Evolutionary conservation across 2,888 invertebrate genomes (phyloP).

Genomic region (Cremastinae sp.): DNA sequence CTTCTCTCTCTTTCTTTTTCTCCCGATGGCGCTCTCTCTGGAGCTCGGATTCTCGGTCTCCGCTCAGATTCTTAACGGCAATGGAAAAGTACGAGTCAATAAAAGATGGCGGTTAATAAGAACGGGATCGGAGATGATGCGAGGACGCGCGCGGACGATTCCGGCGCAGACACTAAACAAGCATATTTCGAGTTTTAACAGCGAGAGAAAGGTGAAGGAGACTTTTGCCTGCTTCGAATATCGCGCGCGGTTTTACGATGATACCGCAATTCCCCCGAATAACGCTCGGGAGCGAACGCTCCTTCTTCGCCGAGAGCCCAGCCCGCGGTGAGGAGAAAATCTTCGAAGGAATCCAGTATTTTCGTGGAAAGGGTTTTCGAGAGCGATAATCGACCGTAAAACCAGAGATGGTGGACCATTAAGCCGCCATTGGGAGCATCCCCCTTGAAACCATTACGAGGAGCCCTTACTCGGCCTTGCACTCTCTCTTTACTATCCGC

Average conservation of each 20-base stretch:
- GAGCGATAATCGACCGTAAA: conserved; percentile 79
- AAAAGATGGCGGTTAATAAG: too few relatives aligned
- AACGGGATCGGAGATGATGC: too few relatives aligned
- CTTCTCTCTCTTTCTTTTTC: conserved; percentile 13
- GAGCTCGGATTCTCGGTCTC: too few relatives aligned
- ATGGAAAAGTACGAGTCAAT: too few relatives aligned
- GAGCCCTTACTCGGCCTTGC: conserved; percentile 2
- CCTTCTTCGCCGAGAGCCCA: too few relatives aligned
- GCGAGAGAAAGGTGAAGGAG: conserved; percentile 34
- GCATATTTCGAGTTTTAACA: conserved; percentile 29
- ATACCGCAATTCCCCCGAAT: conserved; percentile 77
- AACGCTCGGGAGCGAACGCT: conserved; percentile 66
- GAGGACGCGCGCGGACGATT: too few relatives aligned
- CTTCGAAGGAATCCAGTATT: conserved; percentile 56
- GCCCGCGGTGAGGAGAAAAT: conserved; percentile 19
- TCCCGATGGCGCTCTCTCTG: background rate
- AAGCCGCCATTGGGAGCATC: conserved; percentile 64
- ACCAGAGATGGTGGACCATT: conserved; percentile 70
- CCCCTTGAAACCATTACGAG: conserved; percentile 65
- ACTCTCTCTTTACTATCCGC: conserved; percentile 1
- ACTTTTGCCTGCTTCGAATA: conserved; percentile 37
- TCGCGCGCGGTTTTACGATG: conserved; percentile 74
- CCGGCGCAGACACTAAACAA: too few relatives aligned
- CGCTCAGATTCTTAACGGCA: too few relatives aligned
- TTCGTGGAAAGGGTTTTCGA: conserved; percentile 63